Evolutionary conservation across 2,797 vertebrate genomes (phyloP).

Genomic region (Botia kubotai): DNA sequence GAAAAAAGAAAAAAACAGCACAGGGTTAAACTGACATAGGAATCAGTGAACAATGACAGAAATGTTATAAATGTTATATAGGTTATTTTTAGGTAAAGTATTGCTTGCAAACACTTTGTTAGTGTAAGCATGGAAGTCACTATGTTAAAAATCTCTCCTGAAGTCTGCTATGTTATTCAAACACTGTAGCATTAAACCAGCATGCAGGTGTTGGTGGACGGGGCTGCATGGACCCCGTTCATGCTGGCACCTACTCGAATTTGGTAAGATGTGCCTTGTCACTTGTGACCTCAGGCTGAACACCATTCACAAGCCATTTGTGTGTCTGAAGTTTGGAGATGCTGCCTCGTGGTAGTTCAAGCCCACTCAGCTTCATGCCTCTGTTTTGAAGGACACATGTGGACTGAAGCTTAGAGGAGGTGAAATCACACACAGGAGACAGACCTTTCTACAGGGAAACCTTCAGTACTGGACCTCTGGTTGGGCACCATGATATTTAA

Average conservation of each 20-base stretch:
- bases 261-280: conserved; percentile 81
- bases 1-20: neutral
- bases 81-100: conserved; percentile 4
- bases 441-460: neutral
- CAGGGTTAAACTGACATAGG: neutral
- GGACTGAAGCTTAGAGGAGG: conserved; percentile 33
- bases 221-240: conserved; percentile 41
- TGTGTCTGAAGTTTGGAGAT: conserved; percentile 66
- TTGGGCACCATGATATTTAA: neutral
- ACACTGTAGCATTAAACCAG: neutral
- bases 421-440: conserved; percentile 44
- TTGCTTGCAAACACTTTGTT: neutral
- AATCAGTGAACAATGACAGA: neutral
- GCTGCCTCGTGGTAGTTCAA: conserved; percentile 68
- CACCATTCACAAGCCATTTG: conserved; percentile 57
- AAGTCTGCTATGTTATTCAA: neutral
- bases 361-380: conserved; percentile 74
- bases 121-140: neutral
- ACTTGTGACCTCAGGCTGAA: conserved; percentile 72
- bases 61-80: too few species aligned
- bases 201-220: conserved; percentile 52
- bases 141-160: neutral
- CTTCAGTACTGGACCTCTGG: neutral
- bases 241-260: conserved; percentile 74
- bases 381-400: conserved; percentile 66